Percentiles rank a stretch among this genome's conserved stretches.
These are phyloP conservation scores for Andricus quercusramuli DNA, from an alignment of 2,888 invertebrate genomes.

Conservation along the genomic window DNA sequence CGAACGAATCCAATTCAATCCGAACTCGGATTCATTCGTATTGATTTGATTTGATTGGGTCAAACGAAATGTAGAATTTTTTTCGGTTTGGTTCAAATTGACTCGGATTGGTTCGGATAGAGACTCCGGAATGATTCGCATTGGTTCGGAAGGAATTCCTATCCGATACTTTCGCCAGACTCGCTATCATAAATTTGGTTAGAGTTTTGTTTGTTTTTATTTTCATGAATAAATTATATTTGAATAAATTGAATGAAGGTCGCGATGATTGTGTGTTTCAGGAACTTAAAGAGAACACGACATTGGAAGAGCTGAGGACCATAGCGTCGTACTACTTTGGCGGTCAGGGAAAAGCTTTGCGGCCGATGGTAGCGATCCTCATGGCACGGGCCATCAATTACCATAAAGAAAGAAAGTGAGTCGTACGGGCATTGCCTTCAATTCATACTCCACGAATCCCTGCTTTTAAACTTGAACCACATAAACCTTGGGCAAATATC, in stretches of 20 bases:
- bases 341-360: conserved; percentile 97
- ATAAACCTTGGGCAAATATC: not conserved
- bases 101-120: too few species aligned
- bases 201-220: too few species aligned
- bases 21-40: too few species aligned
- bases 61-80: too few species aligned
- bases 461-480: conserved; percentile 28
- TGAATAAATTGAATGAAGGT: conserved; percentile 54
- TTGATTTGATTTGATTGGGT: too few species aligned
- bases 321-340: conserved; percentile 99
- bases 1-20: too few species aligned
- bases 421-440: conserved; percentile 50
- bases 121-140: too few species aligned
- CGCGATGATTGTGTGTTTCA: conserved; percentile 72
- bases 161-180: too few species aligned
- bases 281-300: conserved; percentile 89
- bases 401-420: conserved; percentile 92
- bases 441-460: conserved; percentile 24
- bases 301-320: conserved; percentile 91
- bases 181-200: too few species aligned
- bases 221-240: conserved; percentile 39
- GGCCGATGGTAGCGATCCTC: conserved; percentile 96
- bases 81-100: too few species aligned
- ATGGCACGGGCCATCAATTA: conserved; percentile 96
- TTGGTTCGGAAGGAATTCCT: too few species aligned